Evolutionary conservation across 53 echinoderm and acorn worm species (phyloP).

Genomic region (Astropecten irregularis): DNA sequence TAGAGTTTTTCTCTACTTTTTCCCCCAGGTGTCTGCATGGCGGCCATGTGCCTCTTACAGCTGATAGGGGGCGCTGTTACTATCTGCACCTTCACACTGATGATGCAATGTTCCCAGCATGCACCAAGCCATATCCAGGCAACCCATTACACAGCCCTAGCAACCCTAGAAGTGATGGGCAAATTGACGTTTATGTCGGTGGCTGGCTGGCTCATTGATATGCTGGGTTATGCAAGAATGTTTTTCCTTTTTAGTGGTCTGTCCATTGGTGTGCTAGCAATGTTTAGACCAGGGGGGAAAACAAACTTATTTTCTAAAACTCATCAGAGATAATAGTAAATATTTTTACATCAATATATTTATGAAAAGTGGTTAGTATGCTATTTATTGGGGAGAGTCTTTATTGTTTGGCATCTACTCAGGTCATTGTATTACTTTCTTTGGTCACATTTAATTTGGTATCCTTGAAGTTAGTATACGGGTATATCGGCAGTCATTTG

Average conservation of each 20-base stretch:
- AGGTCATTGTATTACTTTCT: no score
- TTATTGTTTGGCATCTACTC: no score
- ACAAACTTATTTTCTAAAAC: neutral
- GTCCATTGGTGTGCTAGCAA: conserved; percentile 43
- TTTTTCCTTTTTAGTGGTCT: conserved; percentile 56
- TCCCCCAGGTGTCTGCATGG: conserved; percentile 30
- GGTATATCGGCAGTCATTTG: no score
- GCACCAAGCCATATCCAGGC: conserved; percentile 65
- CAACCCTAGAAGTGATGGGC: conserved; percentile 80
- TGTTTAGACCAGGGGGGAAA: conserved; percentile 36
- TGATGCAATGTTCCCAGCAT: conserved; percentile 84
- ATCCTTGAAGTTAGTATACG: no score
- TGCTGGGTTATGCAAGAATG: conserved; percentile 53
- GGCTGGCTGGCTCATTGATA: conserved; percentile 62
- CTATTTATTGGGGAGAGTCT: no score
- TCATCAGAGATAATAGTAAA: neutral
- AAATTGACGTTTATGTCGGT: conserved; percentile 66
- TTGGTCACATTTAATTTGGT: no score
- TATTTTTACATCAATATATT: no score
- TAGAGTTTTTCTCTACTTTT: no score
- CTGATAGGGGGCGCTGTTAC: conserved; percentile 79
- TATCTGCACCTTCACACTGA: conserved; percentile 76
- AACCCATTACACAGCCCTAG: conserved; percentile 74
- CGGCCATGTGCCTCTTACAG: conserved; percentile 61
- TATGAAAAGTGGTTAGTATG: no score